Base-by-base conservation (phyloP, 2,797 vertebrate genomes). In the Pristis pectinata region DNA sequence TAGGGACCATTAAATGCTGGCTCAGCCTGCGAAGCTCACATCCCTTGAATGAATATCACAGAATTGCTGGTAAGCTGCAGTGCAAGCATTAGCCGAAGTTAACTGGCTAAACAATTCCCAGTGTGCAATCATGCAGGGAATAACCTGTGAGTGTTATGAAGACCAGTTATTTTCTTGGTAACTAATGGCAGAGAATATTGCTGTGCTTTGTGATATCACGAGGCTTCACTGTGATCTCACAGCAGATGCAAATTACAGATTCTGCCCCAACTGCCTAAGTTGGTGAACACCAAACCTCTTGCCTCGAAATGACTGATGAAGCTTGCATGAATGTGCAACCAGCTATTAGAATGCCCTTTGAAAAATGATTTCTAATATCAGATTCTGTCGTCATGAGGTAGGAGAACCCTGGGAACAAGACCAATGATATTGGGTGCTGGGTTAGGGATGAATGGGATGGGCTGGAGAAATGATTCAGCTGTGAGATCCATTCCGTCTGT, bases 301-400 rank as follows among this genome's bases (percentile, higher is more conserved):
- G 24, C 44, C 49, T 56, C 13, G 15, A 74, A 93, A 94, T 94
- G 11, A 30, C 30, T 34, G 24, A 53, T 27, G 9, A 6, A 41
- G 15, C 34, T 74, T 94, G 44, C 24, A 13, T 49, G 27, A 53
- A 72, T 13, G 34, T 17, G 44, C 15, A 74, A 13, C 13, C 67
- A 53, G 13, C 27, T 53, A 1, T 7, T 17, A 9, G 0, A 53
- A 37, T 34, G 67, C 10, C 11, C 41, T 7, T 34, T 15, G 17
- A 94, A 94, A 94, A 53, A 94, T 94, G 67, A 93, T 93, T 74
- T 72, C 92, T 53, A 19, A 41, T 53, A 74, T 93, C 44, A 93
- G 70, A 72, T 76, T 74, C 30, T 41, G 13, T 44, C 72, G 30
- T 53, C 70, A 94, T 94, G 92, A 94, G 92, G 92, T 93, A 72